Base-by-base conservation (phyloP, 2,888 invertebrate species). In the Eristalis pertinax region DNA sequence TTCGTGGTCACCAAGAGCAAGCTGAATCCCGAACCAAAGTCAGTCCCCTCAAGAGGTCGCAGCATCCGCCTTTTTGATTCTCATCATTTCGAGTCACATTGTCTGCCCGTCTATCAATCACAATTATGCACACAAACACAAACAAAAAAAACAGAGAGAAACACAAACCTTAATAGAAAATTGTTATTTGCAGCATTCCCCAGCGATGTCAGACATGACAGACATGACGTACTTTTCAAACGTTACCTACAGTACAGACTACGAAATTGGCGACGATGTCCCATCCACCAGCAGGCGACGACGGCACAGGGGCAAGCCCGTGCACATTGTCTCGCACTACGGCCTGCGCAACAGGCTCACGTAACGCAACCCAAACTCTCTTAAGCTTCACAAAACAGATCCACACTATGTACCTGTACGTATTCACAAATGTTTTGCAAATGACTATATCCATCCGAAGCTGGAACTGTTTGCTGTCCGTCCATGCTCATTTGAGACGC, bases 151-250 rank as follows among this genome's bases (percentile, higher is more conserved):
- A 60, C n/a, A 60, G 5, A 60, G 13, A 60, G 24, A 24, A 60
- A 13, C n/a, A 24, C 2, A 60, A 15, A 56, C 26, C 60, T 32
- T 78, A 73, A 78, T 73, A 64, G 69, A 78, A 58, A 35, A 62
- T 75, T 75, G 74, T 84, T 84, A 84, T 75, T 84, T 84, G 24
- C 84, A 84, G 84, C 74, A 70, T 32, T 74, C 64, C 35, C 41
- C 58, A 65, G 50, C 26, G 69, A 60, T 60, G 74, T 70, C 74
- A 56, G 64, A 69, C 19, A 60, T 38, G 38, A 68, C 73, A 56
- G 64, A 69, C 19, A 64, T 29, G 29, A 68, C 73, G 22, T 64
- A 56, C 24, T 35, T 50, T 15, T 75, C 69, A 24, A 38, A 64
- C 65, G 26, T 62, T 73, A 63, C 10, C 60, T 58, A 58, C 60